Evolutionary conservation across 1,140 invertebrate genomes (phyloP).

Genomic region (Drosophila rhopaloa): DNA sequence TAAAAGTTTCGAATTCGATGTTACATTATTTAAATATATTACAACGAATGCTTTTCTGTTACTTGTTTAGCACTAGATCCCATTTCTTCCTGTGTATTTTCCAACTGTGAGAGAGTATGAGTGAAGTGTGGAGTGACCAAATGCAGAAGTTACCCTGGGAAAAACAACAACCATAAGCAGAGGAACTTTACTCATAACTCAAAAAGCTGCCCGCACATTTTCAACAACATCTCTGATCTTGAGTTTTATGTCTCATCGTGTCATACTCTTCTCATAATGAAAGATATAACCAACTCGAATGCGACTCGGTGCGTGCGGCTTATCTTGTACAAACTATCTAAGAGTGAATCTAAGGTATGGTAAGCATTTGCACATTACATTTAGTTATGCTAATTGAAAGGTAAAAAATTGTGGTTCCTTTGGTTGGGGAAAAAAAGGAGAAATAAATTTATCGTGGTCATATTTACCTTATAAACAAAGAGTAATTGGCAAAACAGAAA

Average conservation of each 20-base stretch:
- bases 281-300: constrained; percentile 8
- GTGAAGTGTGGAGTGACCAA: constrained; percentile 50
- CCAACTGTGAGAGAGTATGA: background rate
- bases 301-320: constrained; percentile 17
- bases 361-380: constrained; percentile 18
- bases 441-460: background rate
- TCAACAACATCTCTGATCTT: constrained; percentile 75
- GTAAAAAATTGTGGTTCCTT: background rate
- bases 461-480: background rate
- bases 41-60: too few relatives aligned
- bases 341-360: constrained; percentile 12
- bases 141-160: constrained; percentile 50
- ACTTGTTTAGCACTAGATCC: too few relatives aligned
- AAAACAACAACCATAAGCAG: constrained; percentile 30
- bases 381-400: constrained; percentile 33
- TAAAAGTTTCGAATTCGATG: too few relatives aligned
- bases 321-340: constrained; percentile 19
- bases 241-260: constrained; percentile 32
- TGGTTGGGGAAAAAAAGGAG: background rate
- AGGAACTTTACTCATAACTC: constrained; percentile 25
- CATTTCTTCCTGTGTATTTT: background rate
- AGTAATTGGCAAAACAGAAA: constrained; percentile 5
- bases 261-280: constrained; percentile 12
- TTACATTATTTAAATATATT: too few relatives aligned
- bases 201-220: constrained; percentile 73